Base-by-base conservation (phyloP, 2,113 vertebrate genomes). In the Pao palembangensis region DNA sequence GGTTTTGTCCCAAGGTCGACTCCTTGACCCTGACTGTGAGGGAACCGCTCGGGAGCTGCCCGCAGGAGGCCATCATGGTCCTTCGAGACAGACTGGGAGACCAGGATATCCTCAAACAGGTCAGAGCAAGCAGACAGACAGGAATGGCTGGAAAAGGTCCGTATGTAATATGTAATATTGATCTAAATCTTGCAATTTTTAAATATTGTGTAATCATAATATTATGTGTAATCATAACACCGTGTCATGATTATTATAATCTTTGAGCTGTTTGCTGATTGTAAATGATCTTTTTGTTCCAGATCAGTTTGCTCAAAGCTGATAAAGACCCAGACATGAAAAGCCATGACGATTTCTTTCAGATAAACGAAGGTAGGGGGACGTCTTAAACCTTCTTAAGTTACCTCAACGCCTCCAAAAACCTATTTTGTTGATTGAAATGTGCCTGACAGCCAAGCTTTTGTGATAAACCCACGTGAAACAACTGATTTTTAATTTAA, bases 11-110 rank as follows among this genome's bases (percentile, higher is more conserved):
- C 28, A 54, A 83, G 0, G 89, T 83, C 0, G 82, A 84, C 71
- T 89, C 85, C 1, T 53, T 93, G 62, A 85, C 58, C 1, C 80
- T 97, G 80, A 94, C 93, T 0, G 61, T 91, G 6, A 88, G 75
- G 44, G 83, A 82, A 61, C 80, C 63, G 0, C 52, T 79, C 0
- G 76, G 79, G 48, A 72, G 77, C 31, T 84, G 70, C 84, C 71
- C 75, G 51, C 55, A 92, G 67, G 84, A 83, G 0, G 79, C 81
- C 43, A 83, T 96, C 60, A 70, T 80, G 43, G 71, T 92, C 59
- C 92, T 93, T 70, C 90, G 91, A 78, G 92, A 91, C 80, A 91
- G 88, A 69, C 88, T 92, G 50, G 86, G 77, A 85, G 90, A 94
- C 61, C 78, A 67, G 56, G 41, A 78, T 64, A 75, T 91, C 68